Conservation (phyloP, 2,888 invertebrate species). For the Lasioglossum morio region DNA sequence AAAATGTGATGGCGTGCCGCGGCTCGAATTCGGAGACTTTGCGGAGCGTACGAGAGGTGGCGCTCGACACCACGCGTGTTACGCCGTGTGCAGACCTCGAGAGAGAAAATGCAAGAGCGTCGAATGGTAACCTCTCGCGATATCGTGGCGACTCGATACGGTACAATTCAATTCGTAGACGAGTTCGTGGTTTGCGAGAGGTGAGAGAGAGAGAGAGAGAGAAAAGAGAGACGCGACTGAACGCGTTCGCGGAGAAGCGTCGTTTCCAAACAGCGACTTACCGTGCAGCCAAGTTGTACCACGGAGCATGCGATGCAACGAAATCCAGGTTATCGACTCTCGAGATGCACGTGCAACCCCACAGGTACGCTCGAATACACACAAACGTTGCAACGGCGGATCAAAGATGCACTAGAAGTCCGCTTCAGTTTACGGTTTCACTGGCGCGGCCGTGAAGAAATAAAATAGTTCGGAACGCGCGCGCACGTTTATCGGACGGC, state of each 20-base stretch:
- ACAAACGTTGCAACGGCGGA: neutral
- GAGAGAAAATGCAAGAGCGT: slow-evolving; percentile 13
- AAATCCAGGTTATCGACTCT: slow-evolving; percentile 80
- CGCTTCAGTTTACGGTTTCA: neutral
- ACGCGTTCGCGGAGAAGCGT: neutral
- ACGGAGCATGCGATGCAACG: slow-evolving; percentile 71
- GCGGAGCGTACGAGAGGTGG: slow-evolving; percentile 31
- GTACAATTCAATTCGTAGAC: neutral
- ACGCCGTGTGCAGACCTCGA: slow-evolving; percentile 4
- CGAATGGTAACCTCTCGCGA: slow-evolving; percentile 19
- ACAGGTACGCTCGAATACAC: slow-evolving; percentile 9
- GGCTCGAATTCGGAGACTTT: neutral
- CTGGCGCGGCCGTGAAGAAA: neutral
- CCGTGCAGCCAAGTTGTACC: slow-evolving; percentile 77
- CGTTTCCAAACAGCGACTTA: slow-evolving; percentile 71
- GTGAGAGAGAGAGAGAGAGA: no score
- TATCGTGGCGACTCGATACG: neutral
- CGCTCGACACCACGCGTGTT: slow-evolving; percentile 11
- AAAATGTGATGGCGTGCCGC: slow-evolving; percentile 13
- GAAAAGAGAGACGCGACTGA: neutral
- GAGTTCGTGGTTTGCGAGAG: no score
- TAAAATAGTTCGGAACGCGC: neutral
- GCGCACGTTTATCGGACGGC: neutral
- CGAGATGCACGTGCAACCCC: slow-evolving; percentile 53
- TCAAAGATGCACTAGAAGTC: neutral